These are phyloP conservation scores for Mellivora capensis DNA, from an alignment of 2,113 vertebrate species.

Conservation along the genomic window DNA sequence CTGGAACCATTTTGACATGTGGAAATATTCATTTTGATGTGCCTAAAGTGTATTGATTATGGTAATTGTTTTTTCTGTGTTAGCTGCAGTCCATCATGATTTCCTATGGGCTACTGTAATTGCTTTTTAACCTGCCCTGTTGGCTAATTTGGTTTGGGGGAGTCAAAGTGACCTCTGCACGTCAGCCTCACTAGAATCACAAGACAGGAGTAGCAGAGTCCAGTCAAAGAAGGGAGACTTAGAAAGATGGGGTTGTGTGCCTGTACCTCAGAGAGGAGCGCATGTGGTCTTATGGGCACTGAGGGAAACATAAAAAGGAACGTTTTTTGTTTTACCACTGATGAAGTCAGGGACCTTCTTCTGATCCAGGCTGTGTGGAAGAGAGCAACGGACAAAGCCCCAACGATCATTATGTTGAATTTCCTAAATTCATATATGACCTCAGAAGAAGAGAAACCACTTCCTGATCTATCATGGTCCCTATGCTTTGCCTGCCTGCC, in stretches of 20 bases:
- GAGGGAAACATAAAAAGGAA: not conserved
- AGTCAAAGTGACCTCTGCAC: slow-evolving; percentile 62
- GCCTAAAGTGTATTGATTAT: slow-evolving; percentile 81
- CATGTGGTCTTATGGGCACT: not conserved
- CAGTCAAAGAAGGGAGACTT: not conserved
- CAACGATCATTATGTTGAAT: not conserved
- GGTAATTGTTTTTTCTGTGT: slow-evolving; percentile 80
- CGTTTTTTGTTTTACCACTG: not conserved
- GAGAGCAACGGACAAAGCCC: not conserved
- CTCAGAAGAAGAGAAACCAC: not conserved
- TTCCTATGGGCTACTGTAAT: slow-evolving; percentile 79
- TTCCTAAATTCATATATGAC: not conserved
- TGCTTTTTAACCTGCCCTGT: slow-evolving; percentile 73
- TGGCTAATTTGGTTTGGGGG: slow-evolving; percentile 69
- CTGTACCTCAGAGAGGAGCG: not conserved
- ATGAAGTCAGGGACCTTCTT: not conserved
- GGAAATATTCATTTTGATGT: slow-evolving; percentile 81
- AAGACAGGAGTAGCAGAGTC: not conserved
- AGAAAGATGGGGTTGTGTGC: not conserved
- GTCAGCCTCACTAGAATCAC: slow-evolving; percentile 43
- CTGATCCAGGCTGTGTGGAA: not conserved
- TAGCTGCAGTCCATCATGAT: slow-evolving; percentile 72
- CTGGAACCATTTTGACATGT: slow-evolving; percentile 81
- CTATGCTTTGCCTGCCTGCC: not conserved
- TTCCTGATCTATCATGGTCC: not conserved